Percentiles rank a stretch among this genome's conserved stretches.
Evolutionary conservation across 2,113 vertebrate species (phyloP).

Genomic region (Vanacampus margaritifer): DNA sequence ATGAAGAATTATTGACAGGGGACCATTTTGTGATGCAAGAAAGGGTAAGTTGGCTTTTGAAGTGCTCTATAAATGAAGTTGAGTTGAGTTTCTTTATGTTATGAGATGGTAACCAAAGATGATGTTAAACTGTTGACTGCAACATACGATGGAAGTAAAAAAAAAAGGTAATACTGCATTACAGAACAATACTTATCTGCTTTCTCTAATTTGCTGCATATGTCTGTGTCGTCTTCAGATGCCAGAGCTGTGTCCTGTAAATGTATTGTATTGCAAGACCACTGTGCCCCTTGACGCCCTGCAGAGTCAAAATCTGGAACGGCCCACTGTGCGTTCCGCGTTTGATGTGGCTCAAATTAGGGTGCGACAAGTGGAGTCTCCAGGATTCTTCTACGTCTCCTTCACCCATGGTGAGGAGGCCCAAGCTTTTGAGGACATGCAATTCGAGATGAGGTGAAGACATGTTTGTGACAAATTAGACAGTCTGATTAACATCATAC

Average conservation of each 20-base stretch:
- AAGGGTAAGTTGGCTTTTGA: constrained; percentile 33
- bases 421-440: constrained; percentile 80
- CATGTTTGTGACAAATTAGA: neutral
- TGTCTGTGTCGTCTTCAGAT: constrained; percentile 35
- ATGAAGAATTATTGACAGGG: constrained; percentile 9
- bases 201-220: neutral
- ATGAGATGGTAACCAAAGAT: neutral
- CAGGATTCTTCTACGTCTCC: constrained; percentile 83
- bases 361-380: constrained; percentile 80
- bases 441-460: constrained; percentile 88
- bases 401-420: constrained; percentile 71
- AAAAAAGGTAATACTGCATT: neutral
- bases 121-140: neutral
- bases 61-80: too few relatives aligned
- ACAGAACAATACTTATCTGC: neutral
- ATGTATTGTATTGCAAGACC: constrained; percentile 25
- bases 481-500: neutral
- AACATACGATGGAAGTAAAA: neutral
- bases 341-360: constrained; percentile 74
- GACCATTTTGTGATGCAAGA: constrained; percentile 21
- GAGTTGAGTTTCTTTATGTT: too few relatives aligned
- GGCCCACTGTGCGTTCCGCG: constrained; percentile 61
- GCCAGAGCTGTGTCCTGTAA: constrained; percentile 43
- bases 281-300: constrained; percentile 82
- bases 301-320: constrained; percentile 69